Evolutionary conservation across 2,797 vertebrate species (phyloP), one percentile per base, ranked within the genome.

Genomic region (Myiotriccus ornatus): DNA sequence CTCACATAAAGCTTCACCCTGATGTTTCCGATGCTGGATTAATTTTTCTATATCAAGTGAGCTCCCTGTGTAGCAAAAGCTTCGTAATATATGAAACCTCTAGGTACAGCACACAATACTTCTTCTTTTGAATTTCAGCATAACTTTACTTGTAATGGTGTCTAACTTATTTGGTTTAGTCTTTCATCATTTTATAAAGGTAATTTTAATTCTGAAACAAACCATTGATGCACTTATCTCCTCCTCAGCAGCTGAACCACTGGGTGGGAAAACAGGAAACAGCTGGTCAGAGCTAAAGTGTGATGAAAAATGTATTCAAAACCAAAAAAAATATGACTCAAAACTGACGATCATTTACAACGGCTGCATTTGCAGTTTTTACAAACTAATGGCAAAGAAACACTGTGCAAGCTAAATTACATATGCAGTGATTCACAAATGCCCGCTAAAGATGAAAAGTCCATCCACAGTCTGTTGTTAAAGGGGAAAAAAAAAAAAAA

Each of bases 201-300:
- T 68, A 89, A 74, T 76, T 71, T 78, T 84, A 83, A 84, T 68
- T 88, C 73, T 88, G 59, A 91, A 92, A 73, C 23, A 90, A 89
- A 70, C 20, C 34, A 82, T 1, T n/a, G 22, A 67, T 86, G 28
- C 44, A 27, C 84, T 89, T 94, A 73, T 93, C 73, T 95, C 59
- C 71, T 95, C 65, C 65, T 69, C 77, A 76, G 74, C 79, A 84
- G 84, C 57, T 70, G 69, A 93, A 69, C 52, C 59, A 73, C 76
- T 73, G 44, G 39, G 52, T 91, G 17, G 43, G 92, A 96, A 94
- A 94, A 91, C 94, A 97, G 95, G 96, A 97, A 96, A 96, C 94
- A 96, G 95, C 94, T 94, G 94, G 85, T 76, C 69, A 94, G 89
- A 91, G 87, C 77, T 57, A 7, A 91, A 28, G 14, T 37, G 34